Evolutionary conservation across 2,113 vertebrate genomes (phyloP).

Genomic region (Vulpes vulpes): DNA sequence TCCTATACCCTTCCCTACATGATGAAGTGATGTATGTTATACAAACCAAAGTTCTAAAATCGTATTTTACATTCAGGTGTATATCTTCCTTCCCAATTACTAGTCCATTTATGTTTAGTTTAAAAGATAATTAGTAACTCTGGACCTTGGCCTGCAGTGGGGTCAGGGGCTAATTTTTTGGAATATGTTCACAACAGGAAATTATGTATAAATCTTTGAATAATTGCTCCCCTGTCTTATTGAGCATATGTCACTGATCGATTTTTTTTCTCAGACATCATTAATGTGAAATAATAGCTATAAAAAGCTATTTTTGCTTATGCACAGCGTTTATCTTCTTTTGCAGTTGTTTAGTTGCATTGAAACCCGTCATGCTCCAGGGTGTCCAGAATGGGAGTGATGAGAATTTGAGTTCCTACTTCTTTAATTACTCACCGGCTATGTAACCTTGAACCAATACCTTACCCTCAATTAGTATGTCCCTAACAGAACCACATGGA

Average conservation of each 20-base stretch:
- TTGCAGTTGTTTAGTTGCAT: neutral
- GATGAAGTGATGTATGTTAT: neutral
- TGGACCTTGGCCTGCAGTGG: neutral
- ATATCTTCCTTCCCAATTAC: neutral
- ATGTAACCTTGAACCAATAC: neutral
- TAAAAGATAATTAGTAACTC: neutral
- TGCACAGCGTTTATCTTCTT: neutral
- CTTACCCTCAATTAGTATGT: neutral
- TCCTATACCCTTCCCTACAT: neutral
- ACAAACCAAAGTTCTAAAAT: neutral
- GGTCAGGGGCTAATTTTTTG: neutral
- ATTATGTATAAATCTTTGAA: neutral
- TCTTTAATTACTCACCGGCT: neutral
- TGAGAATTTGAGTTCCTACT: neutral
- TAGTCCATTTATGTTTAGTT: neutral
- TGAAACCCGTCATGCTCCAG: neutral
- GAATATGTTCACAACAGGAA: neutral
- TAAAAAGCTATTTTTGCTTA: constrained; percentile 2
- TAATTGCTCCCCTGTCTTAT: neutral
- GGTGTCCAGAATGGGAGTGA: neutral
- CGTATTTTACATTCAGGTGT: neutral
- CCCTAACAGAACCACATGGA: neutral
- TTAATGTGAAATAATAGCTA: neutral
- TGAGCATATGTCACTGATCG: neutral
- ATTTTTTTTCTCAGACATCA: neutral